Conservation (phyloP, 2,113 vertebrate genomes). For the Apodemus sylvaticus region DNA sequence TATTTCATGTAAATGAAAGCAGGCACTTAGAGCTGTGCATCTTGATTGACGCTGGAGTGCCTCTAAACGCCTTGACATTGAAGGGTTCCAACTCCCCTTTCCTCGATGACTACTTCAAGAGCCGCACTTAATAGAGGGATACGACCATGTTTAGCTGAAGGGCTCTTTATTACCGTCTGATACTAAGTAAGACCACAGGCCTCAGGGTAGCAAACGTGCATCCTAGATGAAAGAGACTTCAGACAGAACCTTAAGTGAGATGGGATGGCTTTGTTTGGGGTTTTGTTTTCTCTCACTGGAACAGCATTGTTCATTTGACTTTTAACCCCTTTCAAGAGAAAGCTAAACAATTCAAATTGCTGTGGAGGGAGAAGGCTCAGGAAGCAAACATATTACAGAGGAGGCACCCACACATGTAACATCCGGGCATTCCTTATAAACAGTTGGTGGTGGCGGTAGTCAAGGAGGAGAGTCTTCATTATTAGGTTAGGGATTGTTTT, state of each 20-base stretch:
- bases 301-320: conserved; percentile 66
- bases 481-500: background rate
- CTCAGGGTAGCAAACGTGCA: conserved; percentile 85
- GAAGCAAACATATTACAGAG: conserved; percentile 43
- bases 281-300: conserved; percentile 49
- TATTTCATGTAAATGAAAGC: conserved; percentile 99
- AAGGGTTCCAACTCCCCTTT: conserved; percentile 89
- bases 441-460: background rate
- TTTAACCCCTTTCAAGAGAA: conserved; percentile 65
- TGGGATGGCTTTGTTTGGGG: conserved; percentile 54
- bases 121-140: conserved; percentile 92
- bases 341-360: conserved; percentile 61
- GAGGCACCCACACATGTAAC: background rate
- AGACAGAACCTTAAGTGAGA: conserved; percentile 70
- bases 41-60: conserved; percentile 97
- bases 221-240: conserved; percentile 83
- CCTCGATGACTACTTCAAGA: conserved; percentile 91
- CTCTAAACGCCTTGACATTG: conserved; percentile 95
- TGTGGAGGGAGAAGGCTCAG: conserved; percentile 22
- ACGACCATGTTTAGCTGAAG: conserved; percentile 94
- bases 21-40: conserved; percentile 95
- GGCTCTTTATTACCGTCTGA: conserved; percentile 94
- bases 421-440: background rate
- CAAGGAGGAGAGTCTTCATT: background rate
- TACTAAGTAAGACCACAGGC: conserved; percentile 92